Evolutionary conservation across 2,797 vertebrate genomes (phyloP).

Genomic region (Poeciliopsis gracilis): DNA sequence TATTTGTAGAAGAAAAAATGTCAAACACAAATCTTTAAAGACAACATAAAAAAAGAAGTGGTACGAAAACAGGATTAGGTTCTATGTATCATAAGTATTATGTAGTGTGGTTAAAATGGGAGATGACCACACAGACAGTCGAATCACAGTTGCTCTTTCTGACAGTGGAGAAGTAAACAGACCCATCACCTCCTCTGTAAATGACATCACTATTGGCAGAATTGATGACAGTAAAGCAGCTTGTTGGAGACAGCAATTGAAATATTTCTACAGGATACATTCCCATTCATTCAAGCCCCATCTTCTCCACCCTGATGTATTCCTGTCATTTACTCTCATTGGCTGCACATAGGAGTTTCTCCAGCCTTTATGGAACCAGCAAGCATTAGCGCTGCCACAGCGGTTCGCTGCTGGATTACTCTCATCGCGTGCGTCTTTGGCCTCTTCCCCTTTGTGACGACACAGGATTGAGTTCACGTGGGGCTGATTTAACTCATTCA

Average conservation of each 20-base stretch:
- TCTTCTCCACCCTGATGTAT: conserved; percentile 67
- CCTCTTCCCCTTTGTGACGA: conserved; percentile 71
- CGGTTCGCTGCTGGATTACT: conserved; percentile 76
- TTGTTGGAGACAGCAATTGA: conserved; percentile 60
- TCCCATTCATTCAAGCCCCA: conserved; percentile 60
- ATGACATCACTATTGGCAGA: conserved; percentile 60
- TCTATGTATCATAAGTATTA: background rate
- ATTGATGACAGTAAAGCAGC: conserved; percentile 68
- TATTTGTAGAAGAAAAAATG: background rate
- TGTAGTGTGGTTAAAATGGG: conserved; percentile 13
- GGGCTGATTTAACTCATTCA: conserved; percentile 83
- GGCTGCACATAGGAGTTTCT: conserved; percentile 77
- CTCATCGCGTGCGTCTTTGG: conserved; percentile 76
- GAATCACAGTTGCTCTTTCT: conserved; percentile 45
- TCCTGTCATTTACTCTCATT: conserved; percentile 75
- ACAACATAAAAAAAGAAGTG: background rate
- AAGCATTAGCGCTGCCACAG: conserved; percentile 72
- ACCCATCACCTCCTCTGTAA: conserved; percentile 59
- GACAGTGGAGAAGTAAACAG: conserved; percentile 59
- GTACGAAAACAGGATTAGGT: background rate
- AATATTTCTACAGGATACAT: conserved; percentile 69
- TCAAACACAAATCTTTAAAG: background rate
- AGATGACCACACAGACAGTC: conserved; percentile 8
- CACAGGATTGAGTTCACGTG: conserved; percentile 68
- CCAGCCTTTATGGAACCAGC: conserved; percentile 75